These are phyloP conservation scores for Antheraea assamensis DNA, from an alignment of 2,888 invertebrate genomes.

Conservation along the genomic window DNA sequence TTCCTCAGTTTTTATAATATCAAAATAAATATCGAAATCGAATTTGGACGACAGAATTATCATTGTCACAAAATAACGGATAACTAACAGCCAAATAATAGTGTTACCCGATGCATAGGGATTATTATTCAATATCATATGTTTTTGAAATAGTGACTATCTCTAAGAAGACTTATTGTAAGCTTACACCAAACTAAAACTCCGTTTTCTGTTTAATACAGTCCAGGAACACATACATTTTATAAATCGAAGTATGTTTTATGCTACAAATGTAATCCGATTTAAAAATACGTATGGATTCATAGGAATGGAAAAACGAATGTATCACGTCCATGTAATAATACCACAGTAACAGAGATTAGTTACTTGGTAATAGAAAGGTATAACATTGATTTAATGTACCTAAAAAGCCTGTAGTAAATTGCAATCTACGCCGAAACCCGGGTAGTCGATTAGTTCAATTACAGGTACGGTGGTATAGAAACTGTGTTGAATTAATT, in stretches of 20 bases:
- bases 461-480: constrained; percentile 18
- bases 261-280: neutral
- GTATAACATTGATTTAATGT: neutral
- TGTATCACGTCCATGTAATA: neutral
- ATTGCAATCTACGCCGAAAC: neutral
- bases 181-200: neutral
- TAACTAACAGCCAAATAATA: too few relatives aligned
- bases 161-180: neutral
- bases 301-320: neutral
- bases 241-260: neutral
- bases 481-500: constrained; percentile 22
- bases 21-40: too few relatives aligned
- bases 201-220: neutral
- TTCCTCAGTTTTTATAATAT: too few relatives aligned
- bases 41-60: too few relatives aligned
- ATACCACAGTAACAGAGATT: neutral
- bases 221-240: neutral
- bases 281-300: neutral
- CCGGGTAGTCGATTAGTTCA: neutral
- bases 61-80: too few relatives aligned
- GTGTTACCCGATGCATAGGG: too few relatives aligned
- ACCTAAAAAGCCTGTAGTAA: neutral
- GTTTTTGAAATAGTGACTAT: too few relatives aligned
- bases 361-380: neutral
- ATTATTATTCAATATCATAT: too few relatives aligned